Percentiles rank a stretch among this genome's conserved stretches.
phyloP scores from a whole-genome alignment of 92 coral and sea anemone genomes.

The Hydrozoanthus gracilis region DNA sequence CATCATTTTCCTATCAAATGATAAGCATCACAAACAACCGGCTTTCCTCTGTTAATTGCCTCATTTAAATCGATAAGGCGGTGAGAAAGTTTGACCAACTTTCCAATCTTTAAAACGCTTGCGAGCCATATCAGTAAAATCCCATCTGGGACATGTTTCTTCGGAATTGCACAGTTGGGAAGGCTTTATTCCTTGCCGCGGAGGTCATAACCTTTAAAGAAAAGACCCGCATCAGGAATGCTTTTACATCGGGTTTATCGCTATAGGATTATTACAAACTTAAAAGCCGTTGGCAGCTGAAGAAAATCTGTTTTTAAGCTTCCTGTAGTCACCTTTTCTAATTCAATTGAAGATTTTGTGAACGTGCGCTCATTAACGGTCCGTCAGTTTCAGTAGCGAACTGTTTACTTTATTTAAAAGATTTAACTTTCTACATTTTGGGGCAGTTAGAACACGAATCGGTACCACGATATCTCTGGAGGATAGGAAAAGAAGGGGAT shows the following conservation, averaged over 20 bases:
- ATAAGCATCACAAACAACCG: constrained; percentile 39
- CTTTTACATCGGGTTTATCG: constrained; percentile 11
- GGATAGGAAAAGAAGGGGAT: not conserved
- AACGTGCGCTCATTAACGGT: not conserved
- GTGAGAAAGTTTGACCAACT: not conserved
- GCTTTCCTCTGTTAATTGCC: constrained; percentile 38
- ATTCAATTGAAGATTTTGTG: not conserved
- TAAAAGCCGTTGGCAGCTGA: constrained; percentile 7
- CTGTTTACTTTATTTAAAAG: not conserved
- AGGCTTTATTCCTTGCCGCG: not conserved
- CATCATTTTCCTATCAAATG: constrained; percentile 41
- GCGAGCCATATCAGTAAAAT: constrained; percentile 9
- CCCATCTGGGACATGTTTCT: constrained; percentile 44
- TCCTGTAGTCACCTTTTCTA: not conserved
- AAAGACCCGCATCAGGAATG: not conserved
- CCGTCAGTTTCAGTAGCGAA: not conserved
- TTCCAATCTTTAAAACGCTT: not conserved
- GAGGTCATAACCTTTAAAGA: constrained; percentile 32
- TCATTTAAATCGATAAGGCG: constrained; percentile 41
- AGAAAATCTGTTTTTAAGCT: constrained; percentile 2
- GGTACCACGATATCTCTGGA: not conserved
- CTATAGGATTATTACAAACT: constrained; percentile 23
- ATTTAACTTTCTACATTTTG: not conserved
- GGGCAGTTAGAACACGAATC: not conserved
- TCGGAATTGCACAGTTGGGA: constrained; percentile 41